Base-by-base conservation (phyloP, 1,140 invertebrate genomes). In the Drosophila fuyamai region DNA sequence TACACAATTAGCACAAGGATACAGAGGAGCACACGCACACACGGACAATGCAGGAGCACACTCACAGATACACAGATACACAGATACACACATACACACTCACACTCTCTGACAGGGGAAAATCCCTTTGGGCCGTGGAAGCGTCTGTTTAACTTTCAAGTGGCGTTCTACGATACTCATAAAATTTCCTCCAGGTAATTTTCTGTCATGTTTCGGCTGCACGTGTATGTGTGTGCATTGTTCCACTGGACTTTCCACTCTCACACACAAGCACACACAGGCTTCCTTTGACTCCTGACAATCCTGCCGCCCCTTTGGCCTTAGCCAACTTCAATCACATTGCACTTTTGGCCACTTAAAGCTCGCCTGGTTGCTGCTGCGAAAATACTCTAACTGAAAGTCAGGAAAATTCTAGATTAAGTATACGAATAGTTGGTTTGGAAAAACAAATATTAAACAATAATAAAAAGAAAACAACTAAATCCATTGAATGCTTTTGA, bases 181-280 rank as follows among this genome's bases (percentile, higher is more conserved):
- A 88, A 86, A 86, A 86, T 88, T 86, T 82, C 82, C 82, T 86
- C 83, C 82, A 86, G 82, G 82, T 86, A 86, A 88, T 86, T 86
- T 86, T 77, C 75, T 77, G 75, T 77, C 74, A 77, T 60, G 73
- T 58, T 75, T 76, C 51, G 48, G 60, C 67, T 73, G 44, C 58
- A 35, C 59, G 47, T 63, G 32, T 59, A 16, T 50, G 27, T 36
- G 50, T 46, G 51, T 54, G 57, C 83, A 78, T 85, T 85, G 75
- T 86, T 81, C 41, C 70, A 76, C 56, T 79, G 82, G 75, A 81
- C 63, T 68, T 54, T 77, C 32, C 74, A 51, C 46, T 16, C 38
- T 27, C 53, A 59, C 48, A 57, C 18, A 47, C 29, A 44, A 10
- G 53, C 38, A 13, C 10, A 12, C 13, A 27, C 38, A 13, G 36